Base-by-base conservation (phyloP, 2,113 vertebrate genomes). In the Aramus guarauna region DNA sequence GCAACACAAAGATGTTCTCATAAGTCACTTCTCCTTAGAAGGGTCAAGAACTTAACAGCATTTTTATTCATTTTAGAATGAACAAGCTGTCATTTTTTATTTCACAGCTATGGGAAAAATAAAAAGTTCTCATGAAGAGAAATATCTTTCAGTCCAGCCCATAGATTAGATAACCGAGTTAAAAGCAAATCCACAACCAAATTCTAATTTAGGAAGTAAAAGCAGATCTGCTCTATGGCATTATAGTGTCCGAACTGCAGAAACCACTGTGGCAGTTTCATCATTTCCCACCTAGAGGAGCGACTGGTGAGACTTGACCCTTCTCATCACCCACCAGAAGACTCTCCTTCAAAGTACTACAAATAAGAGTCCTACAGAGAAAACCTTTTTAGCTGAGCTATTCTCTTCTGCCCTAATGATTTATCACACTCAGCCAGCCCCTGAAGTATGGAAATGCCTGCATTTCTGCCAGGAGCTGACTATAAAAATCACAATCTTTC, bases 141-240 rank as follows among this genome's bases (percentile, higher is more conserved):
- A 64, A 5, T 39, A 72, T 64, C 52, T 92, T 90, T 50, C 16
- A 77, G 45, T 55, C 26, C 55, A 92, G 47, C 30, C 59, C 85
- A 63, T 7, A 85, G 77, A 96, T 94, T 82, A 95, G 84, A 91
- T 76, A 97, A 78, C n/a, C 0, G 5, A 89, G 77, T 68, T 76
- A 73, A 92, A 90, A 87, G 69, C 48, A 91, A 92, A 85, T 73
- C 34, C 53, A 72, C 53, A 56, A 63, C 5, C 14, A 58, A 68
- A 68, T 32, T 89, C 86, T 79, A 76, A 94, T 75, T 88, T 71
- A 85, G 92, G 81, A 92, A 95, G 76, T 37, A 82, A 89, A 91
- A 95, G 83, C 73, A 91, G 77, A 77, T 72, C 84, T 69, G 73
- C 48, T 94, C 64, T 82, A 24, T 79, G 53, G 72, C 80, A 62